phyloP scores from a whole-genome alignment of 2,888 invertebrate genomes.

The Hoplodrina ambigua region DNA sequence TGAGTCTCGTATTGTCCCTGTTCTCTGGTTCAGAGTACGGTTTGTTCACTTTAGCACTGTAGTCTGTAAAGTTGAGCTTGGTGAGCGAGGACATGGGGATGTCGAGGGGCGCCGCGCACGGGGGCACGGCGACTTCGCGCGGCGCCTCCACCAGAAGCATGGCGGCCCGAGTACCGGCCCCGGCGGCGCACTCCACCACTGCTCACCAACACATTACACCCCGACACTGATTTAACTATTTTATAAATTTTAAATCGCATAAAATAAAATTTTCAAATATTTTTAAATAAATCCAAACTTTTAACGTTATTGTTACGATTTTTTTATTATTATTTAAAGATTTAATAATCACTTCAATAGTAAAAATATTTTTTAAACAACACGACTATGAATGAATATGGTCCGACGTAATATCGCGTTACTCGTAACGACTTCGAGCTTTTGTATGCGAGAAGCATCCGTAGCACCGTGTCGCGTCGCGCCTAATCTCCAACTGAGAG shows the following conservation, averaged over 20 bases:
- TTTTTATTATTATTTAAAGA: constrained; percentile 1
- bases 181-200: constrained; percentile 74
- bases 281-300: constrained; percentile 1
- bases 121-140: constrained; percentile 93
- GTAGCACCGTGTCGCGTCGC: constrained; percentile 79
- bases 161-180: constrained; percentile 88
- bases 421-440: constrained; percentile 71
- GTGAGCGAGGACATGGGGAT: constrained; percentile 86
- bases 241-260: constrained; percentile 23
- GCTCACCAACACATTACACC: constrained; percentile 81
- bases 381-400: constrained; percentile 20
- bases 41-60: constrained; percentile 87
- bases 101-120: constrained; percentile 85
- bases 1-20: constrained; percentile 80
- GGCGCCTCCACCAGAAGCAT: constrained; percentile 95
- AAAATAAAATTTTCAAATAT: constrained; percentile 6
- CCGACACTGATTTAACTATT: constrained; percentile 58
- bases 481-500: constrained; percentile 86
- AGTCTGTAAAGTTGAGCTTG: constrained; percentile 87
- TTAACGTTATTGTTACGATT: neutral
- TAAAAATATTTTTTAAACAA: constrained; percentile 19
- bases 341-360: constrained; percentile 19
- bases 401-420: constrained; percentile 55
- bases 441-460: constrained; percentile 60
- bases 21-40: constrained; percentile 78